Evolutionary conservation across 2,113 vertebrate species (phyloP), one percentile per base, ranked within the genome.

Genomic region (Stegastes partitus): DNA sequence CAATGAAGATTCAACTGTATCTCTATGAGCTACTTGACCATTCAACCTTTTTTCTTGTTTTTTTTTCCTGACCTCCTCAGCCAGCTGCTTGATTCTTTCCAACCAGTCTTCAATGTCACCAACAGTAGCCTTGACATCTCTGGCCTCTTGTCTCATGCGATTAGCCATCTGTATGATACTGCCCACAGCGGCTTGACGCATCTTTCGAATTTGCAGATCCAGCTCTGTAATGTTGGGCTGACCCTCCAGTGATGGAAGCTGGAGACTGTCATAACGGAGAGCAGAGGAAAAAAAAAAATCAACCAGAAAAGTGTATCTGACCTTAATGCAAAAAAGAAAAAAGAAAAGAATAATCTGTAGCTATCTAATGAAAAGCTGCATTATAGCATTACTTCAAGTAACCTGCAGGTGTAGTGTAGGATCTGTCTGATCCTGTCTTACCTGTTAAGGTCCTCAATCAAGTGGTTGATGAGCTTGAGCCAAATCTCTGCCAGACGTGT

Each of bases 91-190:
- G 69, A 99, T 91, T 85, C 83, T 96, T 31, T 98, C 95, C 73
- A 98, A 68, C 97, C 98, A 99, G 55, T 97, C 96, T 71, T 99
- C 98, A 59, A 99, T 96, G 77, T 98, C 97, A 21, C 71, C 9
- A 57, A 99, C 45, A 5, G 96, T 96, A 19, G 94, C 92, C 83
- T 94, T 96, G 51, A 97, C 90, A 28, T 98, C 96, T 2, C 82
- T 93, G 62, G 95, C 95, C 81, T 97, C 95, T 57, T 97, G 92
- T 83, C 88, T 96, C 94, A 97, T 93, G 56, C 53, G 91, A 68
- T 53, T 56, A 42, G 97, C 97, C 66, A 95, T 94, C 71, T 96
- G 94, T 1, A 81, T 88, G 67, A 99, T 96, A 74, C 92, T 90
- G 2, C 54, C 75, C 45, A 98, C 76, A 3, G 94, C 90, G 55